phyloP scores from a whole-genome alignment of 2,888 invertebrate species.

The Ichneumoninae sp. region DNA sequence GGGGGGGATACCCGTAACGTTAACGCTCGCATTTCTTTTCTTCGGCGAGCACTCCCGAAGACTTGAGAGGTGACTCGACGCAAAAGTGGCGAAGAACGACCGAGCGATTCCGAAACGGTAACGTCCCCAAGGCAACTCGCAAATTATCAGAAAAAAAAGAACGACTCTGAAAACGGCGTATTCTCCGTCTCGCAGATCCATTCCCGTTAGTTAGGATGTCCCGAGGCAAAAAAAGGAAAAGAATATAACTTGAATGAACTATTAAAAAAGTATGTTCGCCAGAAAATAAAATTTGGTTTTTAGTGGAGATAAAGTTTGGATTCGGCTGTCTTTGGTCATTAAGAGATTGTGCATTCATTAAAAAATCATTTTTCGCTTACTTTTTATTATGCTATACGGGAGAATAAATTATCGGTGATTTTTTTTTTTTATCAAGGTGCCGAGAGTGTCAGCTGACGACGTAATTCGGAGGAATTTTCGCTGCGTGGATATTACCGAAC shows the following conservation, averaged over 20 bases:
- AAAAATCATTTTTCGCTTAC: neutral
- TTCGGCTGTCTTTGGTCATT: conserved; percentile 1
- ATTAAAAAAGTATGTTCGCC: conserved; percentile 10
- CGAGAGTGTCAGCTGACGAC: neutral
- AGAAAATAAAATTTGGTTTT: conserved; percentile 21
- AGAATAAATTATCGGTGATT: neutral
- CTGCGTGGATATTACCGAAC: neutral
- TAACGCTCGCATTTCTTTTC: conserved; percentile 37
- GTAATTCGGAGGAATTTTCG: conserved; percentile 30
- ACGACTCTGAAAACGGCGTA: neutral
- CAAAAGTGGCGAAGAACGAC: conserved; percentile 36
- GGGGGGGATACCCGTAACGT: conserved; percentile 44
- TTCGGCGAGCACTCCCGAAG: conserved; percentile 16
- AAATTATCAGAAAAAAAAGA: conserved; percentile 43
- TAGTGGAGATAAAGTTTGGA: neutral
- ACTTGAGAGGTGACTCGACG: neutral
- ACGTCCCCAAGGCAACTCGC: conserved; percentile 53
- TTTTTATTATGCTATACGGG: neutral
- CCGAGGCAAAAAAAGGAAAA: conserved; percentile 21
- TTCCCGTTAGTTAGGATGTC: conserved; percentile 55
- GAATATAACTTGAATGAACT: neutral
- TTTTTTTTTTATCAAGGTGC: neutral
- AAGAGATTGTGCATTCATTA: conserved; percentile 20
- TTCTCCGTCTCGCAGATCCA: conserved; percentile 7
- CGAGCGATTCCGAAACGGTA: conserved; percentile 53